Base-by-base conservation (phyloP, 2,113 vertebrate species). In the Nannobrachium achirus region DNA sequence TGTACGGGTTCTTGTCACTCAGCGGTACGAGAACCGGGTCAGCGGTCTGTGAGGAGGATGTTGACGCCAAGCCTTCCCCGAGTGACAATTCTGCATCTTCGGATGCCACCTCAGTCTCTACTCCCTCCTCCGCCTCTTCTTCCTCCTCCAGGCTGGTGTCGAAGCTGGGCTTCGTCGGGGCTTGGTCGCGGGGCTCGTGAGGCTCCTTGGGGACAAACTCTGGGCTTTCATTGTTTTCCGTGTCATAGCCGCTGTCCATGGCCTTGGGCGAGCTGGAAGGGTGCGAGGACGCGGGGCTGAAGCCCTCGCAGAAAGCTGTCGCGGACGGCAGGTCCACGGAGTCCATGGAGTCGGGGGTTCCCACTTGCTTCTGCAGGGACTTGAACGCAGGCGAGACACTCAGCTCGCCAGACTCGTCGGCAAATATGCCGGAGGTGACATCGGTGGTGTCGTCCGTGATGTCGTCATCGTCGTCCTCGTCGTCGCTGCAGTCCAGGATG, bases 161-260 rank as follows among this genome's bases (percentile, higher is more conserved):
- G 0, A 78, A 53, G 1, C 62, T 10, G 0, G 85, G 33, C 39
- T 85, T 81, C 16, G 49, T 80, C 48, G 69, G 10, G 50, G 80
- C 53, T 71, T 92, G 91, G 63, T 94, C 94, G 0, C 92, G 83
- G 0, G 86, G 63, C 48, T 98, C 97, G 0, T 93, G 94, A 0
- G 94, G 92, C 67, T 98, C 97, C 79, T 94, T 98, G 15, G 93
- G 92, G 14, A 97, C 93, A 10, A 99, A 96, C 87, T 98, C 97
- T 0, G 98, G 98, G 41, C 97, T 98, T 78, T 98, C 97, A 0
- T 98, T 95, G 67, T 98, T 99, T 82, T 99, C 97, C 0, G 98
- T 99, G 86, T 99, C 97, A 0, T 98, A 99, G 63, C 98, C 98
- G 0, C 98, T 99, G 90, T 99, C 98, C 18, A 94, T 84, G 8